Base-by-base conservation (phyloP, 2,797 vertebrate species). In the Knipowitschia caucasica region DNA sequence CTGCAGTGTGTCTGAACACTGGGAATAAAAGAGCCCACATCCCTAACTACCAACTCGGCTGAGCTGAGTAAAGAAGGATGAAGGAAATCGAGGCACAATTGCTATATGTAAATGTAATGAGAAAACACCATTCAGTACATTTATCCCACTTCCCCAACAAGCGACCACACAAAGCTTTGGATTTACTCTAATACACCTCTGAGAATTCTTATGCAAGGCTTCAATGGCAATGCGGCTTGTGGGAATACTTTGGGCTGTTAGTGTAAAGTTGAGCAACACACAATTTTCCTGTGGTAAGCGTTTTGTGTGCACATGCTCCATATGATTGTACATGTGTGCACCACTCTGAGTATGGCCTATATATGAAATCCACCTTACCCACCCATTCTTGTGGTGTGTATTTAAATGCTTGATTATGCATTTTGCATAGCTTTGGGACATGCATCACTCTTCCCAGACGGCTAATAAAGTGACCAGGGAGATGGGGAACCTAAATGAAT, bases 341-440 rank as follows among this genome's bases (percentile, higher is more conserved):
- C 56, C 18, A 44, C 59, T 59, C 55, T 66, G 61, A 53, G 56
- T 56, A 51, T 30, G 56, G 52, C 53, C 23, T 43, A 53, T 56
- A 29, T 46, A 50, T 61, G 61, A 52, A 49, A 35, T 50, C 65
- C 65, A 64, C 25, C 66, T 57, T 62, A 29, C 67, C 73, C 74
- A 50, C 53, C 61, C 75, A 46, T 78, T 58, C 62, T 65, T 73
- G 67, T 71, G 68, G 74, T 68, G 69, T 82, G 77, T 86, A 79
- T 88, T 88, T 87, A 86, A 85, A 89, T 86, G 85, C 81, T 88
- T 89, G 82, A 88, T 89, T 88, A 89, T 88, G 77, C 86, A 82
- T 89, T 87, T 87, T 87, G 80, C 84, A 82, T 86, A 84, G 84
- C 85, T 86, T 75, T 87, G 82, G 83, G 86, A 89, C 84, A 81